Base-by-base conservation (phyloP, 2,888 invertebrate genomes). In the Dynastes maya region DNA sequence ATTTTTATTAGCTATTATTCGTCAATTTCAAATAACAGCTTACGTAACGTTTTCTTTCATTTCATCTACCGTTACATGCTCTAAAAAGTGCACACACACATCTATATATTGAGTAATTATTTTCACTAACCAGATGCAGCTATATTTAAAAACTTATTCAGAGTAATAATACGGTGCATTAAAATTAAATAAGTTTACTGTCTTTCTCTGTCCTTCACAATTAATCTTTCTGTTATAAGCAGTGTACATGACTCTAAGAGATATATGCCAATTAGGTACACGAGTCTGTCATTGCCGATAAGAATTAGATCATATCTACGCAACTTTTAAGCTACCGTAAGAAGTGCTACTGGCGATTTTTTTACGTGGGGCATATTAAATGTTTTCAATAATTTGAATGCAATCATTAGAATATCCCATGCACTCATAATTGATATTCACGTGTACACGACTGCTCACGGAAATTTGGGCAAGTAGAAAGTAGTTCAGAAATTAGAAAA, bases 1-100 rank as follows among this genome's bases (percentile, higher is more conserved):
- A 68, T 68, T 68, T 68, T 51, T 68, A 68, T 68, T 68, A 6
- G 27, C 49, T 37, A 68, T 68, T 68, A 29, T 27, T 29, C 27
- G 63, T 32, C 49, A n/a, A 68, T 51, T 51, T 22, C 51, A 51
- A 29, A 68, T 51, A 49, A 16, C 45, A 8, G 9, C 16, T 49
- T 67, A 45, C 22, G 27, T 9, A 68, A 29, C 29, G 45, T 51
- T 49, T 51, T 51, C 51, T 27, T 29, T 51, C n/a, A 32, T 51
- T 27, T 27, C 63, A 63, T 22, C 9, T 11, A 32, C 11, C 32
- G 63, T 61, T 22, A 61, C 27, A 61, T 27, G 32, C 4, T 37
- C 32, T 37, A 37, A 37, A 51, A 51, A 53, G 13, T n/a, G n/a
- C 16, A 58, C 55, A 58, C 55, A 58, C 6, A 58, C 22, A 22